A percentile compares a stretch with the other conserved stretches of the same genome.
Evolutionary conservation across 1,140 invertebrate species (phyloP).

Genomic region (Caenorhabditis briggsae): DNA sequence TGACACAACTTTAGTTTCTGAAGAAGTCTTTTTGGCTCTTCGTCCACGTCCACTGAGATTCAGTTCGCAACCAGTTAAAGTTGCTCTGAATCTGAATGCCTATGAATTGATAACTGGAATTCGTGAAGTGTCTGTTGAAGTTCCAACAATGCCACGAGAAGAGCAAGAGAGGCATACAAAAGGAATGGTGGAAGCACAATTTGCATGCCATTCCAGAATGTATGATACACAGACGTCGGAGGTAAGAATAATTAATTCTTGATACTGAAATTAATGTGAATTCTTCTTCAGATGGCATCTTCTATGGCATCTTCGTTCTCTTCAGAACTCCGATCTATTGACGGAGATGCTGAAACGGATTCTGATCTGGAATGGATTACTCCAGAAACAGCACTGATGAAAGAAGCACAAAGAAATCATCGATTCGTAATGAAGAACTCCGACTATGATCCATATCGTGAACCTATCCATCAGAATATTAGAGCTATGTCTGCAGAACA

Average conservation of each 20-base stretch:
- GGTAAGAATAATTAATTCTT: neutral
- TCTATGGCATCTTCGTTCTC: slow-evolving; percentile 77
- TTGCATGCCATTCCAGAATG: slow-evolving; percentile 48
- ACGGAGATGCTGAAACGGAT: slow-evolving; percentile 74
- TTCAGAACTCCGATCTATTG: slow-evolving; percentile 76
- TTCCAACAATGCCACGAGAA: slow-evolving; percentile 51
- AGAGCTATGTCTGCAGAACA: slow-evolving; percentile 39
- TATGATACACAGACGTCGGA: slow-evolving; percentile 48
- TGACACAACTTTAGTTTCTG: slow-evolving; percentile 71
- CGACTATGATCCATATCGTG: slow-evolving; percentile 59
- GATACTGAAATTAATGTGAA: neutral
- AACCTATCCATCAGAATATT: slow-evolving; percentile 7
- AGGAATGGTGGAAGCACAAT: slow-evolving; percentile 53
- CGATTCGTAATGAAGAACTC: slow-evolving; percentile 57
- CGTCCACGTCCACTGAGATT: slow-evolving; percentile 74
- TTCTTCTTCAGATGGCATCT: slow-evolving; percentile 65
- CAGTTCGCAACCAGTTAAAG: slow-evolving; percentile 69
- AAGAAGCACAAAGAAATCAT: slow-evolving; percentile 56
- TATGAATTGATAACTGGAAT: slow-evolving; percentile 64
- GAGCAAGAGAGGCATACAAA: slow-evolving; percentile 53
- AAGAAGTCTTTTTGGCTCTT: slow-evolving; percentile 75
- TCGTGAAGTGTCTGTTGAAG: slow-evolving; percentile 18
- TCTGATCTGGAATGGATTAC: slow-evolving; percentile 77
- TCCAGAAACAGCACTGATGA: slow-evolving; percentile 72
- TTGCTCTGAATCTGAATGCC: slow-evolving; percentile 66